Evolutionary conservation across 2,797 vertebrate genomes (phyloP).

Genomic region (Spizella passerina): DNA sequence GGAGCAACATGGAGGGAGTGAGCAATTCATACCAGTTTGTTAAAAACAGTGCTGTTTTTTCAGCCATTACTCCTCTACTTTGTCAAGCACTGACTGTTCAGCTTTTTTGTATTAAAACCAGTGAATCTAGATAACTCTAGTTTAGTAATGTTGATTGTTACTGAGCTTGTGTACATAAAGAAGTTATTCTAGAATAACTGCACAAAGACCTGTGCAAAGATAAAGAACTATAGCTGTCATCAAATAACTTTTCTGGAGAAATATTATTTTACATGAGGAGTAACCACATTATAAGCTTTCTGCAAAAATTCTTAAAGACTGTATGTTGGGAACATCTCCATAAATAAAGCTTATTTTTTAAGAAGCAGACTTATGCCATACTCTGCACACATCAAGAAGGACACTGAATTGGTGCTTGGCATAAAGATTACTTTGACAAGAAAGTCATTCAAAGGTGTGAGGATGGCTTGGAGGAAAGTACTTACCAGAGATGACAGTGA

Average conservation of each 20-base stretch:
- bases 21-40: not conserved
- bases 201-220: not conserved
- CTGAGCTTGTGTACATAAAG: not conserved
- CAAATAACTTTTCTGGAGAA: not conserved
- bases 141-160: not conserved
- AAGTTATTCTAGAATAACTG: not conserved
- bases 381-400: not conserved
- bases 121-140: not conserved
- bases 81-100: not conserved
- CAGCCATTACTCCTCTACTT: not conserved
- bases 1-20: not conserved
- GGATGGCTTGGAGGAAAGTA: not conserved
- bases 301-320: not conserved
- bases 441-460: not conserved
- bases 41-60: not conserved
- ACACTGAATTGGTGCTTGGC: not conserved
- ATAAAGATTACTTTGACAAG: not conserved
- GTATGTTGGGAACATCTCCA: not conserved
- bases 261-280: not conserved
- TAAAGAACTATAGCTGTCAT: not conserved
- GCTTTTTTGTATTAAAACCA: not conserved
- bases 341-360: not conserved
- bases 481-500: not conserved
- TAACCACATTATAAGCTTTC: not conserved
- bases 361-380: not conserved